Evolutionary conservation across 2,888 invertebrate genomes (phyloP).

Genomic region (Tipula vernalis): DNA sequence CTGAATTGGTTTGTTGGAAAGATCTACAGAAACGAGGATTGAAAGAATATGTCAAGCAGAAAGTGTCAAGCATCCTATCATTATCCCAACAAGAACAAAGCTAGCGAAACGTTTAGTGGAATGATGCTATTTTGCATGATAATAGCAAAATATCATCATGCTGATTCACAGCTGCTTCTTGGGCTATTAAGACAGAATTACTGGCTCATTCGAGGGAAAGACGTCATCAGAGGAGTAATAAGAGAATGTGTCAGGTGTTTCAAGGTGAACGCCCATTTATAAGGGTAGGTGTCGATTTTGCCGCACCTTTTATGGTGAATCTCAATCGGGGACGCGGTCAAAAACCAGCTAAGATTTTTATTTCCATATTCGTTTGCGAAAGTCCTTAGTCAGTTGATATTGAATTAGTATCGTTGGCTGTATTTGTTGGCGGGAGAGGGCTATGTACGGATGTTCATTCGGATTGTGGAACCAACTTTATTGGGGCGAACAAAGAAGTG

Average conservation of each 20-base stretch:
- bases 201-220: conserved; percentile 16
- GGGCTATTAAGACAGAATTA: conserved; percentile 15
- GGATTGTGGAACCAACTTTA: background rate
- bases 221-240: too few species aligned
- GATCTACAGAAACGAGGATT: too few species aligned
- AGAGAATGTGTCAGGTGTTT: too few species aligned
- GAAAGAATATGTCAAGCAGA: too few species aligned
- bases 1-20: too few species aligned
- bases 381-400: background rate
- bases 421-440: background rate
- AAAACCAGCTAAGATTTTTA: background rate
- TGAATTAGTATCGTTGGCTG: background rate
- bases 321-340: background rate
- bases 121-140: too few species aligned
- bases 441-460: background rate
- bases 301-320: background rate
- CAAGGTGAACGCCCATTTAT: too few species aligned
- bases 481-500: background rate
- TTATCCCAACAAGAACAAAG: too few species aligned
- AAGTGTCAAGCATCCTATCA: too few species aligned
- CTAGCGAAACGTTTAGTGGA: background rate
- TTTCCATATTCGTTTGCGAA: background rate
- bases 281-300: background rate
- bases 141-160: background rate
- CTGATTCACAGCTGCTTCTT: background rate